phyloP scores from a whole-genome alignment of 1,140 invertebrate genomes.

The Sycobia sp. region DNA sequence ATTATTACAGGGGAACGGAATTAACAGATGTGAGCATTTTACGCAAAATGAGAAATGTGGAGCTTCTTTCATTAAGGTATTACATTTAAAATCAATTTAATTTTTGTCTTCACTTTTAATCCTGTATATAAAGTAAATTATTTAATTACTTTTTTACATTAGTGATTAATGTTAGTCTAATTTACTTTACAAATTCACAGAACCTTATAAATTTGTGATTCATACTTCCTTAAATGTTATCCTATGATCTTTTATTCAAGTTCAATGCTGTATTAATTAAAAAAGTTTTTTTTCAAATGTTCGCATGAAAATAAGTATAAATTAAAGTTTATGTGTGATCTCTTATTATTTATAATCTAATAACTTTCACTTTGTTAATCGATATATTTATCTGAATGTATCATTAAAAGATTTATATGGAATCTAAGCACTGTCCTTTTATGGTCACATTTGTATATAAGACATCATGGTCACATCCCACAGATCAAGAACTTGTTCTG shows the following conservation, averaged over 20 bases:
- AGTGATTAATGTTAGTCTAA: neutral
- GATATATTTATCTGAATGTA: slow-evolving; percentile 8
- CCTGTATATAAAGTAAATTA: neutral
- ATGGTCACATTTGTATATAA: slow-evolving; percentile 43
- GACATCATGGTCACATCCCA: slow-evolving; percentile 47
- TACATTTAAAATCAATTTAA: slow-evolving; percentile 54
- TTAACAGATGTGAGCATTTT: slow-evolving; percentile 78
- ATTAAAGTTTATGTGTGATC: too few species aligned
- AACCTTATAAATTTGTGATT: slow-evolving; percentile 1
- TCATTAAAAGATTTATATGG: neutral
- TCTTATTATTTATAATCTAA: too few species aligned
- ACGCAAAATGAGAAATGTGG: slow-evolving; percentile 77
- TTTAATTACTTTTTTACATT: neutral
- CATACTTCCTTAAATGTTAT: slow-evolving; percentile 13
- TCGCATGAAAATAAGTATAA: neutral
- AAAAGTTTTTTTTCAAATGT: too few species aligned
- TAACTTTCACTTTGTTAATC: slow-evolving; percentile 9
- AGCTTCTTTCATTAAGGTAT: slow-evolving; percentile 83
- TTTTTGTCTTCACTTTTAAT: neutral
- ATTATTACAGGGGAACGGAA: slow-evolving; percentile 74
- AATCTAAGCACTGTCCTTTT: slow-evolving; percentile 37
- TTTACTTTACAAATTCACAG: slow-evolving; percentile 11
- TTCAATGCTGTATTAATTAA: slow-evolving; percentile 13
- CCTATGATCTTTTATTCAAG: slow-evolving; percentile 11
- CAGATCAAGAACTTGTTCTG: slow-evolving; percentile 49